These are phyloP conservation scores for Blastomussa wellsi DNA, from an alignment of 92 coral and sea anemone species.

Conservation along the genomic window DNA sequence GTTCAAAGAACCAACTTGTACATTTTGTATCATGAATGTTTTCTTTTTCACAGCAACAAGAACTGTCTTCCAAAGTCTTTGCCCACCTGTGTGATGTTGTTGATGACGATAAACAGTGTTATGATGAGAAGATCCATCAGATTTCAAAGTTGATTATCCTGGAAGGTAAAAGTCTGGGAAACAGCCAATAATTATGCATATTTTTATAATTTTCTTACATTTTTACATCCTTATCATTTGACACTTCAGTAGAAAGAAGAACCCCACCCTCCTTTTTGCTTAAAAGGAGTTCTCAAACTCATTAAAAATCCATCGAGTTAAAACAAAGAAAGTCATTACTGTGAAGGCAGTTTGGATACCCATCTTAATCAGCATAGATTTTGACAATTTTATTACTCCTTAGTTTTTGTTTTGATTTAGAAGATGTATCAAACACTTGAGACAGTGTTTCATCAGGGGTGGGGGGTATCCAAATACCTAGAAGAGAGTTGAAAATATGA, in stretches of 20 bases:
- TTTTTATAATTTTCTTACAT: background rate
- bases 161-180: slow-evolving; percentile 57
- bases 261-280: background rate
- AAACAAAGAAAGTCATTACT: too few relatives aligned
- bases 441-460: too few relatives aligned
- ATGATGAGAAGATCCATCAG: slow-evolving; percentile 56
- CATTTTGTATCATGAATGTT: background rate
- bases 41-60: slow-evolving; percentile 47
- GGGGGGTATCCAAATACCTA: too few relatives aligned
- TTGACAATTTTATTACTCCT: too few relatives aligned
- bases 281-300: too few relatives aligned
- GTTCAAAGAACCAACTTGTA: background rate
- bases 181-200: background rate
- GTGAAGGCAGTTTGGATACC: too few relatives aligned
- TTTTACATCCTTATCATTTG: background rate
- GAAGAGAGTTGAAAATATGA: too few relatives aligned
- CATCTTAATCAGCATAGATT: too few relatives aligned
- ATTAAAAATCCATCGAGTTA: too few relatives aligned
- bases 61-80: slow-evolving; percentile 69
- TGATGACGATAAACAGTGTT: slow-evolving; percentile 68
- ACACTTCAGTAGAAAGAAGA: background rate
- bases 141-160: slow-evolving; percentile 77
- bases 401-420: too few relatives aligned
- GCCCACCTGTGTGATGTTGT: slow-evolving; percentile 82
- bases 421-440: too few relatives aligned